Percentiles rank a stretch among this genome's conserved stretches.
phyloP scores from a whole-genome alignment of 2,888 invertebrate genomes.

The Morpho deidamia region DNA sequence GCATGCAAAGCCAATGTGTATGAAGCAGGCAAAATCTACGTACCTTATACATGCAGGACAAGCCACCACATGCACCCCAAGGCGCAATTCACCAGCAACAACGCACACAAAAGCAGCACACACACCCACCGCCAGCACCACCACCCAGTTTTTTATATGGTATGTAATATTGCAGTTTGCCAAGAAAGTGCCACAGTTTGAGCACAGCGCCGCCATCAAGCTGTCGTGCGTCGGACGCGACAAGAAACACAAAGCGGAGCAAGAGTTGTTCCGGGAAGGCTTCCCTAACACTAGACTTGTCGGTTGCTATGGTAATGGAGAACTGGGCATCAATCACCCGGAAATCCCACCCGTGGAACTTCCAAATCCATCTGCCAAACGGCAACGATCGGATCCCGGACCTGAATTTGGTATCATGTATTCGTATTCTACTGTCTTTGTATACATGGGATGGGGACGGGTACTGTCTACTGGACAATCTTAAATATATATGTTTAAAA shows the following conservation, averaged over 20 bases:
- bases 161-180: conserved; percentile 60
- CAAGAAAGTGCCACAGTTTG: conserved; percentile 53
- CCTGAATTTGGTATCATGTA: conserved; percentile 51
- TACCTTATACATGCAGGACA: too few species aligned
- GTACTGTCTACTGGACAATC: conserved; percentile 22
- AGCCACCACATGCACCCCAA: too few species aligned
- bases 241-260: conserved; percentile 54
- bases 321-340: conserved; percentile 58
- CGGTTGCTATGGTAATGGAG: conserved; percentile 70
- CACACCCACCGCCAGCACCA: too few species aligned
- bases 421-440: conserved; percentile 65
- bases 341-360: conserved; percentile 26
- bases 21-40: too few species aligned
- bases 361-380: conserved; percentile 30
- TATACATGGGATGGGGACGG: conserved; percentile 70
- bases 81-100: too few species aligned
- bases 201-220: conserved; percentile 60
- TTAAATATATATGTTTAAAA: neutral
- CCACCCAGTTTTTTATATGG: too few species aligned
- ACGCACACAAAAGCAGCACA: too few species aligned
- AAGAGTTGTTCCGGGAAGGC: conserved; percentile 50
- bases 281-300: conserved; percentile 58
- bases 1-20: too few species aligned
- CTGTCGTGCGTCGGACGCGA: conserved; percentile 66
- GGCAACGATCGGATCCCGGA: conserved; percentile 33